phyloP scores from a whole-genome alignment of 2,113 vertebrate genomes.

The Acrocephalus kingi region DNA sequence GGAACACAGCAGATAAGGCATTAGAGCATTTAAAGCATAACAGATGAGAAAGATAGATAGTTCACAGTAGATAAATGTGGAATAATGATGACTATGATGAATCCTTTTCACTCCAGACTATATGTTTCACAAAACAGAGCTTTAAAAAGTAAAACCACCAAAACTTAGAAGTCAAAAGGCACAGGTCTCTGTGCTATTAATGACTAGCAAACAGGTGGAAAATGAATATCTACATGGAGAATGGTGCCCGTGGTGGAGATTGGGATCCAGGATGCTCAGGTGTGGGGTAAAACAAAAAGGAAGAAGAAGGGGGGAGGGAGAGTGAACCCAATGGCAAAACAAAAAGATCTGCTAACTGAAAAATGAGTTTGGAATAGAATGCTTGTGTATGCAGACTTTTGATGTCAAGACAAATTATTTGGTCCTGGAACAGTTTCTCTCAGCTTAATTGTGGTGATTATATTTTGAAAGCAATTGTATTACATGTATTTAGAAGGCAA shows the following conservation, averaged over 20 bases:
- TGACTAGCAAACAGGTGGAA: neutral
- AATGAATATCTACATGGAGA: neutral
- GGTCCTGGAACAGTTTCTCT: neutral
- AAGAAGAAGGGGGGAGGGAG: neutral
- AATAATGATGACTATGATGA: conserved; percentile 60
- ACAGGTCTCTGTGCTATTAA: neutral
- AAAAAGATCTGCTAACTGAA: neutral
- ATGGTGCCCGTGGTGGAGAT: neutral
- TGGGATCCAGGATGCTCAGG: neutral
- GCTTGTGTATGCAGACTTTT: neutral
- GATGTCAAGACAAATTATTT: neutral
- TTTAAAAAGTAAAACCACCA: neutral
- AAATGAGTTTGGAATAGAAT: neutral
- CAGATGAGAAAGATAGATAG: conserved; percentile 47
- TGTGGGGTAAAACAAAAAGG: neutral
- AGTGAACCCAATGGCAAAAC: neutral
- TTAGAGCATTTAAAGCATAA: conserved; percentile 60
- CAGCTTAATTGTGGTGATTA: neutral
- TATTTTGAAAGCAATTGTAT: neutral
- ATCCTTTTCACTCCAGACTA: neutral
- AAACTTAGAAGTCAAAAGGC: neutral
- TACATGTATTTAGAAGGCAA: neutral
- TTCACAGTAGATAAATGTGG: conserved; percentile 32
- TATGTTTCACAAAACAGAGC: neutral
- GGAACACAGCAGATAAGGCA: conserved; percentile 20